A percentile compares a stretch with the other conserved stretches of the same genome.
These are phyloP conservation scores for Ceyx margarethae DNA, from an alignment of 2,113 vertebrate species.

Conservation along the genomic window DNA sequence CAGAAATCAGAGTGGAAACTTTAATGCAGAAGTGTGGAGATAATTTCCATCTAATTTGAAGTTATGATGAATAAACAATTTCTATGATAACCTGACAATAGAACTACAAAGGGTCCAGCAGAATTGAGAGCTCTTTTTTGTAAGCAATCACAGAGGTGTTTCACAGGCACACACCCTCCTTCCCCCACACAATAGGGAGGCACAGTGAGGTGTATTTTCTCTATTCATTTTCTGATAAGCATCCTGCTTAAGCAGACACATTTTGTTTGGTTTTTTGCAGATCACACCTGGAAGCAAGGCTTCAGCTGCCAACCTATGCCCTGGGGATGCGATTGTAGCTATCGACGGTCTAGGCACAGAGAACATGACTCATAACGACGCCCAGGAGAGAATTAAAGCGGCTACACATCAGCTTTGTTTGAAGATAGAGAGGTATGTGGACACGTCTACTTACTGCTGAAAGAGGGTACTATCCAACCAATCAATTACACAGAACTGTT, in stretches of 20 bases:
- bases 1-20: not conserved
- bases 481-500: not conserved
- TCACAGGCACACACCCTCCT: not conserved
- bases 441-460: not conserved
- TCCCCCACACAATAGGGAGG: rapidly evolving
- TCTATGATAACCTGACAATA: not conserved
- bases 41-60: not conserved
- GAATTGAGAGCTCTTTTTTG: not conserved
- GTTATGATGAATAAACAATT: not conserved
- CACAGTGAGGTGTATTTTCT: not conserved
- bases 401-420: constrained; percentile 82
- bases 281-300: constrained; percentile 95
- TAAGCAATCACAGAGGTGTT: not conserved
- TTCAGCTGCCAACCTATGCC: constrained; percentile 84
- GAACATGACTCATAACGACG: constrained; percentile 92
- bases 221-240: not conserved
- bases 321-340: constrained; percentile 91
- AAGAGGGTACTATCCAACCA: not conserved
- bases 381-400: constrained; percentile 94
- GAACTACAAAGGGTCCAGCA: not conserved
- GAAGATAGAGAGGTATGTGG: constrained; percentile 88
- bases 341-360: constrained; percentile 87
- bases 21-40: not conserved
- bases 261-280: constrained; percentile 72
- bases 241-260: not conserved